These are phyloP conservation scores for Oscheius sp. DNA, from an alignment of 2,888 invertebrate genomes.

Conservation along the genomic window DNA sequence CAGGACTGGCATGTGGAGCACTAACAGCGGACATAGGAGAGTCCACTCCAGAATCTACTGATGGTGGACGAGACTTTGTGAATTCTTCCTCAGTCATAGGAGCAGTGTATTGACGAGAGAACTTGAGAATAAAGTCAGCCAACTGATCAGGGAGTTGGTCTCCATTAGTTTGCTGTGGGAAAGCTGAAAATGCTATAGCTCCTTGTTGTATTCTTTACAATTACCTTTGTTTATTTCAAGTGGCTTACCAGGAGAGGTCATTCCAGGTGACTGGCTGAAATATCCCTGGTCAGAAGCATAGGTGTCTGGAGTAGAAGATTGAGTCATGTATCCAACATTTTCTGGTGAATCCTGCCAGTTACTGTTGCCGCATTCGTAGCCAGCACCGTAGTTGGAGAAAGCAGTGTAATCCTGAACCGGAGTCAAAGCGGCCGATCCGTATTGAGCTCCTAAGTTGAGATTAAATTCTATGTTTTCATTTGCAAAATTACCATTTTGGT, in stretches of 20 bases:
- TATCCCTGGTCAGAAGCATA: conserved; percentile 60
- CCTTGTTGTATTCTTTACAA: background rate
- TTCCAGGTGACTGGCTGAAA: conserved; percentile 41
- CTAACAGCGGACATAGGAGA: conserved; percentile 65
- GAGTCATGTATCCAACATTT: conserved; percentile 41
- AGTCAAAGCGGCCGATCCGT: conserved; percentile 48
- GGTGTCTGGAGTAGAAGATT: conserved; percentile 65
- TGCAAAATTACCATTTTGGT: conserved; percentile 33
- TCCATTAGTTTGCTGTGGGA: conserved; percentile 4
- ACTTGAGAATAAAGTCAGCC: conserved; percentile 69
- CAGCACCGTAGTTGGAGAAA: conserved; percentile 51
- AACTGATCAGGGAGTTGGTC: conserved; percentile 64
- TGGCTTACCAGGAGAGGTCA: conserved; percentile 9
- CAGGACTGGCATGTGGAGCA: conserved; percentile 61
- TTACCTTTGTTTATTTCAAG: background rate
- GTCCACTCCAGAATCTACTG: conserved; percentile 61
- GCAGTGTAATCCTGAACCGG: conserved; percentile 50
- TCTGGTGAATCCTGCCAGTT: conserved; percentile 50
- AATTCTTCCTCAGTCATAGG: conserved; percentile 35
- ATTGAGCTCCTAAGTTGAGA: conserved; percentile 27
- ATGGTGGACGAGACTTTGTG: conserved; percentile 43
- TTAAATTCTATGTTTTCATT: background rate
- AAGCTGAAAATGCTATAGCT: background rate
- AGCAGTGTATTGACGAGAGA: conserved; percentile 57
- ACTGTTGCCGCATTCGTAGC: conserved; percentile 61